Evolutionary conservation across 2,888 invertebrate species (phyloP).

Genomic region (Rhagonycha fulva): DNA sequence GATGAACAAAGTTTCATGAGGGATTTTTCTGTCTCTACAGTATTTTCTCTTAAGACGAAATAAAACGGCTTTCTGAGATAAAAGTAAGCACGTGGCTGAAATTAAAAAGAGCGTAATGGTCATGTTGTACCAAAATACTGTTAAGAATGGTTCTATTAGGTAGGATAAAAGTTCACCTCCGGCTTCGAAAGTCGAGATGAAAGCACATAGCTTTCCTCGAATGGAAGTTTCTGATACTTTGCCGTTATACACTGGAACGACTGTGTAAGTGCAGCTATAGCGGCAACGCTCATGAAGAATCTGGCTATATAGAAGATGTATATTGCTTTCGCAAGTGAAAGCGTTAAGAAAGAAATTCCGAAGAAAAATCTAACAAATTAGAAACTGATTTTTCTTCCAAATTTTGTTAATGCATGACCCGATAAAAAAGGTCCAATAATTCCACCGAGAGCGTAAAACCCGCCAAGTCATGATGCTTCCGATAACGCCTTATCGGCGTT

Average conservation of each 20-base stretch:
- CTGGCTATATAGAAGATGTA: constrained; percentile 50
- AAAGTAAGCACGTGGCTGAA: constrained; percentile 66
- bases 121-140: constrained; percentile 67
- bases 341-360: no score
- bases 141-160: constrained; percentile 70
- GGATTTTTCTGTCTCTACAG: constrained; percentile 59
- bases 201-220: constrained; percentile 80
- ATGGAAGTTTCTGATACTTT: constrained; percentile 82
- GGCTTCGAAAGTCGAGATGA: constrained; percentile 75
- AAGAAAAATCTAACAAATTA: no score
- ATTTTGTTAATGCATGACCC: no score
- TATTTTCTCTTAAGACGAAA: constrained; percentile 61
- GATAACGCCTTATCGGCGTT: no score
- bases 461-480: no score
- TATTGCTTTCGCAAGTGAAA: constrained; percentile 32
- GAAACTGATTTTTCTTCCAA: no score
- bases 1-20: constrained; percentile 72
- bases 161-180: constrained; percentile 73
- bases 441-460: no score
- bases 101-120: constrained; percentile 67
- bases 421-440: no score
- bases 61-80: constrained; percentile 86
- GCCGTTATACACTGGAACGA: constrained; percentile 83
- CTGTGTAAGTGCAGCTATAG: constrained; percentile 73
- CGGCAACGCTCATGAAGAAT: constrained; percentile 63